phyloP scores from a whole-genome alignment of 2,113 vertebrate species.

The Nyctibius bracteatus region DNA sequence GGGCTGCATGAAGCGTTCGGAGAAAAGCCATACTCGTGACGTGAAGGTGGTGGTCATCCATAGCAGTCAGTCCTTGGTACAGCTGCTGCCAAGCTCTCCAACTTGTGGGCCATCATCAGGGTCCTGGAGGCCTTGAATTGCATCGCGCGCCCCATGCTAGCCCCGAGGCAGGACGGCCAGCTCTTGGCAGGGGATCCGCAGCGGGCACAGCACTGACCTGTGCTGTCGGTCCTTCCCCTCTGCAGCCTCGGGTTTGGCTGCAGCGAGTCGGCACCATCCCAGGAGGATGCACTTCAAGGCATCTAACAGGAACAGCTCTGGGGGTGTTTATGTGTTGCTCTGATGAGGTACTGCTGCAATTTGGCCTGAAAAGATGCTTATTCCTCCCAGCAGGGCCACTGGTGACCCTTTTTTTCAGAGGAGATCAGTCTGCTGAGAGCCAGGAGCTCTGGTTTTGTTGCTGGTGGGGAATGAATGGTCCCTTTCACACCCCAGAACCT shows the following conservation, averaged over 20 bases:
- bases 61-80: not conserved
- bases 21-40: not conserved
- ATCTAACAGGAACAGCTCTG: not conserved
- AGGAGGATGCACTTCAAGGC: not conserved
- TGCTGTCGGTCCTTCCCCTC: not conserved
- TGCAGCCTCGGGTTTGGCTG: not conserved
- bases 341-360: not conserved
- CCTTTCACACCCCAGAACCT: not conserved
- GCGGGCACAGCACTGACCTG: not conserved
- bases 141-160: rapidly evolving
- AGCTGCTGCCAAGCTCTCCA: not conserved
- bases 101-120: too few relatives aligned
- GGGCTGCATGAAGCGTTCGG: not conserved
- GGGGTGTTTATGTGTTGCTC: not conserved
- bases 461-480: not conserved
- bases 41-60: not conserved
- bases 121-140: not conserved
- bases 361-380: not conserved
- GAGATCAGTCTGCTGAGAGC: not conserved
- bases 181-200: not conserved
- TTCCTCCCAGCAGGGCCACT: not conserved
- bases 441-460: not conserved
- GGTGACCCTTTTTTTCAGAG: not conserved
- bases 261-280: rapidly evolving
- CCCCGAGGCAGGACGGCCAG: not conserved